These are phyloP conservation scores for Lontra canadensis DNA, from an alignment of 2,113 vertebrate species.

Conservation along the genomic window DNA sequence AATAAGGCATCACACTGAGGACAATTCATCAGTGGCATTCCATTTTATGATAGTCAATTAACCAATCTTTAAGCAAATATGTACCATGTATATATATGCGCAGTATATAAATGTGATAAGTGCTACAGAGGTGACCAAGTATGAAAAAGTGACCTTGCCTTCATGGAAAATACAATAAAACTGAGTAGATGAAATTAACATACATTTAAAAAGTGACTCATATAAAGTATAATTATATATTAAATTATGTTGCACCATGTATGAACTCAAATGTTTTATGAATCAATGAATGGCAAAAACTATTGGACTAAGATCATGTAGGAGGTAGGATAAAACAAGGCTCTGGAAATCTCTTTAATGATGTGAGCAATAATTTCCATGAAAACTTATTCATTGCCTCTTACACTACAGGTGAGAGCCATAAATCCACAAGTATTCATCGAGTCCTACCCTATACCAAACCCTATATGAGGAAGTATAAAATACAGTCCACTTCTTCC, in stretches of 20 bases:
- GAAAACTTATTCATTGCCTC: not conserved
- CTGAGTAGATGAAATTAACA: not conserved
- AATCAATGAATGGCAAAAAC: not conserved
- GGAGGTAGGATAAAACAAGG: not conserved
- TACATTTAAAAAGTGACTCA: not conserved
- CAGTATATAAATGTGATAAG: not conserved
- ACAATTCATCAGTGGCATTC: not conserved
- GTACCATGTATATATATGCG: not conserved
- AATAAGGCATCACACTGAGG: not conserved
- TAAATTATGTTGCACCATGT: not conserved
- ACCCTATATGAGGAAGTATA: not conserved
- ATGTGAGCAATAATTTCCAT: not conserved
- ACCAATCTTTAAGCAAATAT: not conserved
- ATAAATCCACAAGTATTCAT: not conserved
- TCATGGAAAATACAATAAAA: not conserved
- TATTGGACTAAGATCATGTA: not conserved
- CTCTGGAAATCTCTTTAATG: not conserved
- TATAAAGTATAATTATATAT: not conserved
- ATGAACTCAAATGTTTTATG: not conserved
- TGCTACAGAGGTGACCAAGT: not conserved
- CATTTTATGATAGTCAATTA: not conserved
- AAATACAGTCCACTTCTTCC: not conserved
- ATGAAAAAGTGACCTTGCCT: not conserved
- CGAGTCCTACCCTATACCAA: not conserved
- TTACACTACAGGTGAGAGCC: not conserved